A percentile compares a stretch with the other conserved stretches of the same genome.
Evolutionary conservation across 2,797 vertebrate species (phyloP).

Genomic region (Gobio occitaniae): DNA sequence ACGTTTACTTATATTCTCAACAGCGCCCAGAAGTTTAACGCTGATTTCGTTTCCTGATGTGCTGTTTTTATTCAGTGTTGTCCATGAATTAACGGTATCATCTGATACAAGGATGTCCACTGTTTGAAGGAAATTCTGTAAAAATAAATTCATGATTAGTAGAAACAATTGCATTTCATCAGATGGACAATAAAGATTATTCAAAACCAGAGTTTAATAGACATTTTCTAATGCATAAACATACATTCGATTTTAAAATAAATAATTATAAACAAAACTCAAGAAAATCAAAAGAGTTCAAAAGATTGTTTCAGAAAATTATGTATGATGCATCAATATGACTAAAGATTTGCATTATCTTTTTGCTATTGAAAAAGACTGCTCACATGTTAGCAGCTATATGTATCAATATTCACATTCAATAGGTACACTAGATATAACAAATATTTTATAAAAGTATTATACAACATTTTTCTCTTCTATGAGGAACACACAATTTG

Average conservation of each 20-base stretch:
- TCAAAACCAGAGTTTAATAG: too few relatives aligned
- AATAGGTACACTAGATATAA: too few relatives aligned
- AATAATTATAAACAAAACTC: too few relatives aligned
- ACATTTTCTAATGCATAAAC: not conserved
- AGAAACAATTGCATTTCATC: not conserved
- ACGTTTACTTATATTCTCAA: slow-evolving; percentile 75
- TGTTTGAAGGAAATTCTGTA: slow-evolving; percentile 77
- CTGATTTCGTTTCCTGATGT: slow-evolving; percentile 62
- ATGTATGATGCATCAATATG: too few relatives aligned
- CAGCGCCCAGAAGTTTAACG: slow-evolving; percentile 74
- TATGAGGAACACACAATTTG: not conserved
- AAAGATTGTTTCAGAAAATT: too few relatives aligned
- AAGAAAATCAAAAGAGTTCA: too few relatives aligned
- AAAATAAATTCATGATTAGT: not conserved
- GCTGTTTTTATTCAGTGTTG: slow-evolving; percentile 64
- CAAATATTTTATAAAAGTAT: too few relatives aligned
- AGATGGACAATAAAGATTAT: not conserved
- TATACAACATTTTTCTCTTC: too few relatives aligned
- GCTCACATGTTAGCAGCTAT: too few relatives aligned
- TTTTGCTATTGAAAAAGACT: not conserved
- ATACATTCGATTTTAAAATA: too few relatives aligned
- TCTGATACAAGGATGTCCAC: slow-evolving; percentile 72
- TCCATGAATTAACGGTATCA: slow-evolving; percentile 70
- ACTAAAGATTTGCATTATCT: not conserved
- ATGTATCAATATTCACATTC: too few relatives aligned